phyloP scores from a whole-genome alignment of 2,113 vertebrate genomes.

The Spilogale gracilis region DNA sequence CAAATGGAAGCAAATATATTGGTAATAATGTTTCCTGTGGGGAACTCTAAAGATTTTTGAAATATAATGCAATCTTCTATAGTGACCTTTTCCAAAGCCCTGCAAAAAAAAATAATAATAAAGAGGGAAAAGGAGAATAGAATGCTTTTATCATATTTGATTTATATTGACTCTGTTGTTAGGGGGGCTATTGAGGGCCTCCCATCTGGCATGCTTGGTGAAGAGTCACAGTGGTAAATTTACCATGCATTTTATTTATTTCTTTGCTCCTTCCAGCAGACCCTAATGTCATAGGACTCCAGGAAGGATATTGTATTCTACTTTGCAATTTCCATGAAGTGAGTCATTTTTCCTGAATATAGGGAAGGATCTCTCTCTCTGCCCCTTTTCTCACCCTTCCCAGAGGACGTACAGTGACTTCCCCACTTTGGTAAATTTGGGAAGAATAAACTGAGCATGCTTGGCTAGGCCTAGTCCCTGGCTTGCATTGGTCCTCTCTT shows the following conservation, averaged over 20 bases:
- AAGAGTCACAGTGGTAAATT: background rate
- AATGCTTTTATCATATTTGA: background rate
- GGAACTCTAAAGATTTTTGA: slow-evolving; percentile 36
- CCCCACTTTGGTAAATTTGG: background rate
- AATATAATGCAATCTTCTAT: slow-evolving; percentile 60
- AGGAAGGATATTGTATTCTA: rapidly evolving
- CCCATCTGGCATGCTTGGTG: rapidly evolving
- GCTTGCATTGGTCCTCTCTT: rapidly evolving
- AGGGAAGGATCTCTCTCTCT: background rate
- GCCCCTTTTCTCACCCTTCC: background rate
- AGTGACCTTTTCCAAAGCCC: slow-evolving; percentile 54
- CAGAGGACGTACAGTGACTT: background rate
- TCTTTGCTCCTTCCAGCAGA: background rate
- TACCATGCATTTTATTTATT: background rate
- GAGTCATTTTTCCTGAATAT: background rate
- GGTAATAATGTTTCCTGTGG: slow-evolving; percentile 30
- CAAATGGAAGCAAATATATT: slow-evolving; percentile 44
- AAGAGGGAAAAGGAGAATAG: background rate
- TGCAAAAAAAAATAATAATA: background rate
- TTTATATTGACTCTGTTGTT: background rate
- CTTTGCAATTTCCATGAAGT: background rate
- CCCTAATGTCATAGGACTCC: background rate
- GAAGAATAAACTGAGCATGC: background rate
- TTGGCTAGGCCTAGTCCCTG: no score
- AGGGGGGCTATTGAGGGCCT: background rate